A percentile compares a stretch with the other conserved stretches of the same genome.
phyloP scores from a whole-genome alignment of 2,888 invertebrate species.

The Neria commutata region DNA sequence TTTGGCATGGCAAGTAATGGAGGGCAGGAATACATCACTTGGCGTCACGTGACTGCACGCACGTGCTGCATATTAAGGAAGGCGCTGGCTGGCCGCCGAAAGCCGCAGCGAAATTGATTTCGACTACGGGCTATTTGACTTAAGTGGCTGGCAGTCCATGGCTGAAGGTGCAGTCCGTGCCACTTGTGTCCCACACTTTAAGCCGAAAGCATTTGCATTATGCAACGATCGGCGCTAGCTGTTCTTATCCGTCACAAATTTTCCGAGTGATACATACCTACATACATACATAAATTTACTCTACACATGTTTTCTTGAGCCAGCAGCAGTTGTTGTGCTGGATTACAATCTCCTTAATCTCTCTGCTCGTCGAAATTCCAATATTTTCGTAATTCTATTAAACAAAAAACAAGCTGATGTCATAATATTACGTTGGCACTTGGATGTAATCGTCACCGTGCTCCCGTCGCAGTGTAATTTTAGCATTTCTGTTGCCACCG shows the following conservation, averaged over 20 bases:
- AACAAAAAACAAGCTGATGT: not conserved
- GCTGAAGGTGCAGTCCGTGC: no score
- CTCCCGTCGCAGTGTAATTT: no score
- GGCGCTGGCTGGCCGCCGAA: not conserved
- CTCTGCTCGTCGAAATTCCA: no score
- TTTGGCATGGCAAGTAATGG: not conserved
- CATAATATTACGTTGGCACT: no score
- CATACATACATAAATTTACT: constrained; percentile 12
- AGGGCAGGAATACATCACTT: not conserved
- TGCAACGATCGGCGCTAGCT: constrained; percentile 28
- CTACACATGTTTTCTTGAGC: constrained; percentile 29
- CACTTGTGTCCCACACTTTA: no score
- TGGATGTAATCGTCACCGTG: no score
- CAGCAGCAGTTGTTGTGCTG: no score
- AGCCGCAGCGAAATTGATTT: constrained; percentile 1
- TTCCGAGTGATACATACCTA: constrained; percentile 18
- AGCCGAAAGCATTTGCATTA: not conserved
- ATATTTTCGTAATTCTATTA: no score
- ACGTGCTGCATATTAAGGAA: constrained; percentile 34
- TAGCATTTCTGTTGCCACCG: no score
- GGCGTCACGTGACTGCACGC: constrained; percentile 34
- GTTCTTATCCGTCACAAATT: constrained; percentile 25
- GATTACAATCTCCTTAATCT: no score
- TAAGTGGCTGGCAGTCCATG: no score
- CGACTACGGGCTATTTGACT: no score